Conservation (phyloP, 1,140 invertebrate species). For the Calycopis cecrops region DNA sequence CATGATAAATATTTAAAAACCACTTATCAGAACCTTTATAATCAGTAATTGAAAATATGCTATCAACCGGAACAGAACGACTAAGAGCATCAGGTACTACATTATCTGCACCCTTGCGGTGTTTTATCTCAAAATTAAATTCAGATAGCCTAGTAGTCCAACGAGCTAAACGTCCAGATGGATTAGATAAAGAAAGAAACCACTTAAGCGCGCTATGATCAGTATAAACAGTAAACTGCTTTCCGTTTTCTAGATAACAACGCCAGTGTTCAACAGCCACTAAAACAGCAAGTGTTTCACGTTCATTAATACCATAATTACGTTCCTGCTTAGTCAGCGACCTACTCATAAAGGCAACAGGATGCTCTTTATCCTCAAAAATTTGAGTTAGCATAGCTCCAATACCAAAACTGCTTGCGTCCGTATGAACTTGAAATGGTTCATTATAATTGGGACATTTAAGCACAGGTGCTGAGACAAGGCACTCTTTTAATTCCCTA, state of each 20-base stretch:
- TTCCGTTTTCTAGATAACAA: constrained; percentile 29
- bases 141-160: constrained; percentile 33
- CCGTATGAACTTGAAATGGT: not conserved
- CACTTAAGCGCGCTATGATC: constrained; percentile 27
- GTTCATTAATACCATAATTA: constrained; percentile 30
- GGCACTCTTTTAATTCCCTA: not conserved
- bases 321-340: constrained; percentile 19
- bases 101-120: constrained; percentile 20
- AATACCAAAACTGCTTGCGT: not conserved
- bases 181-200: constrained; percentile 42
- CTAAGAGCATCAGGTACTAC: constrained; percentile 35
- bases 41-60: constrained; percentile 1
- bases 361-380: constrained; percentile 17
- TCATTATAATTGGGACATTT: constrained; percentile 5
- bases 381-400: not conserved
- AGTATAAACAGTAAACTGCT: constrained; percentile 15
- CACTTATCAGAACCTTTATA: constrained; percentile 24
- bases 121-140: constrained; percentile 38
- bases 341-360: constrained; percentile 30
- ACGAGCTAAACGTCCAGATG: constrained; percentile 31
- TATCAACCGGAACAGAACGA: constrained; percentile 17
- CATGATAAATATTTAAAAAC: constrained; percentile 26
- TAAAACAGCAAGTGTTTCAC: constrained; percentile 24
- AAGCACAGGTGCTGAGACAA: not conserved
- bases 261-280: constrained; percentile 29